These are phyloP conservation scores for Labia minor DNA, from an alignment of 2,888 invertebrate genomes.

Conservation along the genomic window DNA sequence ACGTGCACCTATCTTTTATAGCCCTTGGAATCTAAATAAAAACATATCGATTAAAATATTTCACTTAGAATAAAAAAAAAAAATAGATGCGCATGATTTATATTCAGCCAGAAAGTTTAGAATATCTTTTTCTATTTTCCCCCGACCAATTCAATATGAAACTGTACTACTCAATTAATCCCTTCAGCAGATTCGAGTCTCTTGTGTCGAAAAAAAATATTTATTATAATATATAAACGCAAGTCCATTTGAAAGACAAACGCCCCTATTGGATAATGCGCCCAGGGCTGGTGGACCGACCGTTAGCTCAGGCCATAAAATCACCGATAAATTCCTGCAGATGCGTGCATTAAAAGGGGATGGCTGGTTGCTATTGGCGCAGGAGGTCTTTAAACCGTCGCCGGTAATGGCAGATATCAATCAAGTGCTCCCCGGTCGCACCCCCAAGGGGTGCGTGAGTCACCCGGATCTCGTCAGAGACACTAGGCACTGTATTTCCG, in stretches of 20 bases:
- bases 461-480: not conserved
- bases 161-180: not conserved
- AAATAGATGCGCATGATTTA: not conserved
- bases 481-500: not conserved
- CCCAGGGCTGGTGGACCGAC: slow-evolving; percentile 1
- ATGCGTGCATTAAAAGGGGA: slow-evolving; percentile 13
- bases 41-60: slow-evolving; percentile 5
- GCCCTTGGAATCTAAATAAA: not conserved
- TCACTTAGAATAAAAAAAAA: not conserved
- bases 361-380: slow-evolving; percentile 3
- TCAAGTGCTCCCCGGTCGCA: not conserved
- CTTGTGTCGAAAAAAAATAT: slow-evolving; percentile 13
- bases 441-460: not conserved
- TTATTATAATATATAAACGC: slow-evolving; percentile 1
- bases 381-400: slow-evolving; percentile 13
- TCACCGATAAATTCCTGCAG: slow-evolving; percentile 13
- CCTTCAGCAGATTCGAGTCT: not conserved
- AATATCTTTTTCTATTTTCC: not conserved
- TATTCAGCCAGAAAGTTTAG: not conserved
- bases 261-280: slow-evolving; percentile 7
- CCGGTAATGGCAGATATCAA: slow-evolving; percentile 13
- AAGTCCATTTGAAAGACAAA: slow-evolving; percentile 13
- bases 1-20: not conserved
- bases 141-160: not conserved
- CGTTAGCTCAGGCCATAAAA: not conserved